Evolutionary conservation across 1,140 invertebrate species (phyloP).

Genomic region (Drosophila ohnishii): DNA sequence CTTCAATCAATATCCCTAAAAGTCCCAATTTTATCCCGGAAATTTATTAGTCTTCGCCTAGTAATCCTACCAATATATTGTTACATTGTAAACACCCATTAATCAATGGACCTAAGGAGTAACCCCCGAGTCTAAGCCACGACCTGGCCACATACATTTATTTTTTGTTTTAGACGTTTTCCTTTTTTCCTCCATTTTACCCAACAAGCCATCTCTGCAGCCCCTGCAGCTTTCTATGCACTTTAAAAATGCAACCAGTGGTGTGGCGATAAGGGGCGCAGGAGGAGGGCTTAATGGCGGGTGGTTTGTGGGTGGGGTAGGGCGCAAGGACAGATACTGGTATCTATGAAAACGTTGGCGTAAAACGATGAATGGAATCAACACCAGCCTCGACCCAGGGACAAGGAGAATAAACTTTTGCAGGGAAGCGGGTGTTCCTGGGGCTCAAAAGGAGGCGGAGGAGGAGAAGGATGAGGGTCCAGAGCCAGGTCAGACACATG

Average conservation of each 20-base stretch:
- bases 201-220: slow-evolving; percentile 38
- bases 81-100: slow-evolving; percentile 18
- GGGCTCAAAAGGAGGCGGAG: neutral
- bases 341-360: slow-evolving; percentile 45
- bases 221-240: slow-evolving; percentile 54
- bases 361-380: slow-evolving; percentile 56
- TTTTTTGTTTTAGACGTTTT: slow-evolving; percentile 13
- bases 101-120: slow-evolving; percentile 39
- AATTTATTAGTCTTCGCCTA: neutral
- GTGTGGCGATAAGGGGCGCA: slow-evolving; percentile 6
- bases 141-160: slow-evolving; percentile 19
- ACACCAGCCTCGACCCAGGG: slow-evolving; percentile 38
- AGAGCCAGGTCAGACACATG: slow-evolving; percentile 34
- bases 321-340: slow-evolving; percentile 31
- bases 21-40: neutral
- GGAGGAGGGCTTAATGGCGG: neutral
- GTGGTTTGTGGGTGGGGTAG: neutral
- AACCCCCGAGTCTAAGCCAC: slow-evolving; percentile 23
- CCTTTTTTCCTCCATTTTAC: slow-evolving; percentile 1
- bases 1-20: neutral
- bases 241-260: slow-evolving; percentile 56
- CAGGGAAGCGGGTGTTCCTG: neutral
- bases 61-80: slow-evolving; percentile 2
- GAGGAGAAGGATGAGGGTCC: neutral
- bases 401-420: slow-evolving; percentile 24